Base-by-base conservation (phyloP, 2,113 vertebrate species). In the Burhinus bistriatus region DNA sequence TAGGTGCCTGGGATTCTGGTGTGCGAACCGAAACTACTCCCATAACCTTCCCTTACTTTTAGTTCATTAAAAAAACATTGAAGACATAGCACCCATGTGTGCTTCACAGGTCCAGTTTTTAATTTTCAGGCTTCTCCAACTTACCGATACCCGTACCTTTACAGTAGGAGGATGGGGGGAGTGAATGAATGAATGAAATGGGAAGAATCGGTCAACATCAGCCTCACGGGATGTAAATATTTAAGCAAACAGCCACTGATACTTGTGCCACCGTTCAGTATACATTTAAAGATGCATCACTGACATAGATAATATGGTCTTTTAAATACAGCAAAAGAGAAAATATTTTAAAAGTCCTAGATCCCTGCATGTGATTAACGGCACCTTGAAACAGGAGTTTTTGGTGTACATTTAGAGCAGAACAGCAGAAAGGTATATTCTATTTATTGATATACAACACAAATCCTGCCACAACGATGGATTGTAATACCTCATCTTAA, bases 291-390 rank as follows among this genome's bases (percentile, higher is more conserved):
- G 72, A 84, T 1, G 13, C 38, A 11, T 7, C 58, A 13, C 32
- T 29, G 22, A 45, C 0, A 1, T 11, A 40, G 21, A 19, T 6
- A 54, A 68, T 4, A 9, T 0, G 2, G 38, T 8, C 55, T 68
- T 69, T 64, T 15, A 76, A 72, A 51, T 19, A 18, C n/a, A 18
- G 30, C 1, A 12, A 64, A 71, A 47, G 2, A 22, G 2, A 36
- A 55, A 77, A 11, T 18, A 34, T 17, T 64, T 49, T 9, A 1
- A 2, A 90, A 78, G 34, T 10, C 59, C 45, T 47, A 19, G 78
- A 82, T 36, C 11, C 29, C 59, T 25, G 27, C 57, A 26, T 0
- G 1, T 15, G 29, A 55, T 19, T 16, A 21, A 27, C 9, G 3
- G 12, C 4, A 57, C 40, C 25, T 19, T 2, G 21, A n/a, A 70